Percentiles rank a stretch among this genome's conserved stretches.
These are phyloP conservation scores for Cantharis nigra DNA, from an alignment of 2,888 invertebrate species.

Conservation along the genomic window DNA sequence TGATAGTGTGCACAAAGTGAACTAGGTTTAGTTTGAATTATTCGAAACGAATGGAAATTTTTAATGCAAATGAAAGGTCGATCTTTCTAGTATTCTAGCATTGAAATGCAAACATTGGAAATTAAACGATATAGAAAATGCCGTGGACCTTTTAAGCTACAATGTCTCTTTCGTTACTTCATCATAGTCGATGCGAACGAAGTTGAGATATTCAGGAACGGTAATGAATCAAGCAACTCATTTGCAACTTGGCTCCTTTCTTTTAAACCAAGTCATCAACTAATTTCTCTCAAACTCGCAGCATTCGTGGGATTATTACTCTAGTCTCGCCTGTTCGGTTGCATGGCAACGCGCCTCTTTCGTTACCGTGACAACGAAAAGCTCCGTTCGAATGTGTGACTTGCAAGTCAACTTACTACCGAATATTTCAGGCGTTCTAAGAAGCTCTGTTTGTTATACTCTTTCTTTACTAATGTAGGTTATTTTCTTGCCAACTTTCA, in stretches of 20 bases:
- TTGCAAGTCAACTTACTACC: constrained; percentile 49
- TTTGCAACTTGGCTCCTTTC: constrained; percentile 54
- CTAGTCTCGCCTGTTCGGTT: constrained; percentile 41
- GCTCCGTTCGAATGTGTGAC: constrained; percentile 47
- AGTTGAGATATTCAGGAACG: constrained; percentile 37
- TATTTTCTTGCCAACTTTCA: constrained; percentile 43
- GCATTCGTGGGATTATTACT: constrained; percentile 52
- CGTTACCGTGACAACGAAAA: constrained; percentile 42
- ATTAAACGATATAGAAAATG: constrained; percentile 2
- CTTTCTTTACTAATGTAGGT: constrained; percentile 43
- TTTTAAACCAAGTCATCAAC: constrained; percentile 54
- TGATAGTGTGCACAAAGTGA: neutral
- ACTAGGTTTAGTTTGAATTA: neutral
- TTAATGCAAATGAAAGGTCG: neutral
- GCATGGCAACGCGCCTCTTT: constrained; percentile 47
- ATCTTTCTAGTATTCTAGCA: neutral
- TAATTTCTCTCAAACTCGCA: constrained; percentile 53
- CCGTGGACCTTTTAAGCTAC: constrained; percentile 6
- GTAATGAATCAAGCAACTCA: constrained; percentile 52
- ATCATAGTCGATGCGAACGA: constrained; percentile 16
- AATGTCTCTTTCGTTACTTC: constrained; percentile 14
- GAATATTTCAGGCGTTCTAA: constrained; percentile 44
- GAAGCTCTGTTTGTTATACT: constrained; percentile 46
- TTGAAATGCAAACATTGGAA: neutral
- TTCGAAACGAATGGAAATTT: neutral